These are phyloP conservation scores for Rhyacophila evoluta DNA, from an alignment of 2,888 invertebrate species.

Conservation along the genomic window DNA sequence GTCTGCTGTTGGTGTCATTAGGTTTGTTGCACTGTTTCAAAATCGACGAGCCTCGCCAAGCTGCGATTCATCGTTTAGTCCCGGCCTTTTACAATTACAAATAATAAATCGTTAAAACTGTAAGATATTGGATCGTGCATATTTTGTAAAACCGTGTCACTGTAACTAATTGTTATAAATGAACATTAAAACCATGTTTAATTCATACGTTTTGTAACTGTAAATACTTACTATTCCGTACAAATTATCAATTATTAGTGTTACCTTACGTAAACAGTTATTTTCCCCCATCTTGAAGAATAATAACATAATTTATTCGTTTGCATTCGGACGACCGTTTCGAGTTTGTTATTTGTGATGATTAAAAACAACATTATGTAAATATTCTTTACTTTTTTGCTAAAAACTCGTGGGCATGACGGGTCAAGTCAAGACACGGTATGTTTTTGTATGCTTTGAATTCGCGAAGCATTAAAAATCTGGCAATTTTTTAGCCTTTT, in stretches of 20 bases:
- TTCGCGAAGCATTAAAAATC: too few species aligned
- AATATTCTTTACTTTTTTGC: background rate
- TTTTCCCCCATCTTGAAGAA: background rate
- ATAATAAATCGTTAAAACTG: too few species aligned
- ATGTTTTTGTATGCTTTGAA: too few species aligned
- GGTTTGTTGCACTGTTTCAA: too few species aligned
- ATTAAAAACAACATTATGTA: background rate
- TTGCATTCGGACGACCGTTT: background rate
- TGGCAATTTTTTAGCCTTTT: too few species aligned
- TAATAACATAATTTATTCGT: background rate
- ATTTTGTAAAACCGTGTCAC: too few species aligned
- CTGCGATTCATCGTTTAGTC: too few species aligned
- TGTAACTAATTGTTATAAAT: background rate
- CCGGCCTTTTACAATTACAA: too few species aligned
- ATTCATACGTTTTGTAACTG: background rate
- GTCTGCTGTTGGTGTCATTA: too few species aligned
- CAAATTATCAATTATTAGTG: background rate
- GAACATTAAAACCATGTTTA: background rate
- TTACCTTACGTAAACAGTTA: background rate
- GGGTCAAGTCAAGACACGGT: slow-evolving; percentile 1
- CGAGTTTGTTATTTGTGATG: background rate
- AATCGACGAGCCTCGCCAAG: too few species aligned
- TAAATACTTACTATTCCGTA: background rate
- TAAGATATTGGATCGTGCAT: too few species aligned
- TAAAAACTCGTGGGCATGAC: background rate